Evolutionary conservation across 2,888 invertebrate species (phyloP).

Genomic region (Tetragonisca angustula): DNA sequence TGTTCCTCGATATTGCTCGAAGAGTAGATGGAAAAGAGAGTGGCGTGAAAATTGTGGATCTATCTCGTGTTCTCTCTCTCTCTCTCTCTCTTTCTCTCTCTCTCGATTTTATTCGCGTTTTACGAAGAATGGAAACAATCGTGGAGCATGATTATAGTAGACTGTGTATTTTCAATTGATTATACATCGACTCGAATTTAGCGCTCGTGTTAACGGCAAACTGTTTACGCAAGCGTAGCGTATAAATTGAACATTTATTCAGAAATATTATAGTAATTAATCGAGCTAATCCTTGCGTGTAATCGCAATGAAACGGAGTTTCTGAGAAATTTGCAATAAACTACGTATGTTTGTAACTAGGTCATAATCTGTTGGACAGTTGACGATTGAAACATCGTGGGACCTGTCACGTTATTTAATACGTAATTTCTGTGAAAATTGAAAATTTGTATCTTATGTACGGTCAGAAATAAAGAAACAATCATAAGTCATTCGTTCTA

Average conservation of each 20-base stretch:
- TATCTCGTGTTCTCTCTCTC: background rate
- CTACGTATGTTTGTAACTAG: background rate
- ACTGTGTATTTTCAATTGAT: background rate
- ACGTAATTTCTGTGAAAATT: background rate
- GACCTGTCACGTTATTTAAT: background rate
- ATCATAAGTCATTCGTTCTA: background rate
- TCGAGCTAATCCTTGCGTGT: background rate
- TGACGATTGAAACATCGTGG: background rate
- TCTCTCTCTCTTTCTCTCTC: background rate
- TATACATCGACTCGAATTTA: background rate
- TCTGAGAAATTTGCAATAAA: background rate
- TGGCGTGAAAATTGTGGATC: background rate
- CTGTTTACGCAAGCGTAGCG: no score
- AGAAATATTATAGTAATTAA: background rate
- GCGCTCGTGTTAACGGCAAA: background rate
- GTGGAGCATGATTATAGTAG: background rate
- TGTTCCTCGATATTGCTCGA: background rate
- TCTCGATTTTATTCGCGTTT: background rate
- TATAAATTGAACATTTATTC: background rate
- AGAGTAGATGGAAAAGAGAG: background rate
- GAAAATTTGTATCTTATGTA: background rate
- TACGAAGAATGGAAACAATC: background rate
- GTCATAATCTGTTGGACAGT: background rate
- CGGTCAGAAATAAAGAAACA: background rate
- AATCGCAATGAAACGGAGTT: background rate